Evolutionary conservation across 2,113 vertebrate genomes (phyloP), one percentile per base, ranked within the genome.

Genomic region (Uria lomvia): DNA sequence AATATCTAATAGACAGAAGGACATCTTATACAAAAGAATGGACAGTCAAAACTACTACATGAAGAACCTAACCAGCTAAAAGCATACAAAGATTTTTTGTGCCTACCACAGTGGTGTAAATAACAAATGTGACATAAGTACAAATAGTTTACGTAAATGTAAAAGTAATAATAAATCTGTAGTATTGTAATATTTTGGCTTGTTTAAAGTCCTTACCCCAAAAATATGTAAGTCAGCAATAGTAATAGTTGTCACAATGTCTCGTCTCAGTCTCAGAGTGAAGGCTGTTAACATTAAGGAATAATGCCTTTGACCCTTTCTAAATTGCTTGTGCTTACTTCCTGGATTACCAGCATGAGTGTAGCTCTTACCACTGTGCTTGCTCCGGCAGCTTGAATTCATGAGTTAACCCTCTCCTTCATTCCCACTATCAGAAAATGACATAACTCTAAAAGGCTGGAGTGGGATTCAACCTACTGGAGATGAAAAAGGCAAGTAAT

Each of bases 251-350:
- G 40, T 53, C 45, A 80, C 10, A 66, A 34, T 47, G 9, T 77
- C 82, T 94, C n/a, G 36, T 55, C 34, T 74, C 2, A 0, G 6
- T 81, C 52, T 88, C 36, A 43, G 42, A 90, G 27, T 45, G 47
- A 88, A 71, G 38, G 21, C 13, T 83, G 26, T 88, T 86, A 83
- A 86, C 24, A 66, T 65, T 56, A 90, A 92, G 45, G 30, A 94
- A 71, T 55, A 84, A 88, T 67, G n/a, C 21, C 17, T 94, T 73
- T 90, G 65, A 88, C 60, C 23, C 55, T 63, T 71, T 71, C 11
- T 47, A 88, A 94, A 72, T 63, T 82, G 16, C 42, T 75, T 76
- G 19, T 83, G 23, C 30, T 82, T 70, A 47, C 22, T 83, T 96
- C 47, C 24, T 89, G 56, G 34, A 74, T 84, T 78, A 71, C 86